A percentile compares a stretch with the other conserved stretches of the same genome.
These are phyloP conservation scores for Artibeus lituratus DNA, from an alignment of 2,797 vertebrate species.

Conservation along the genomic window DNA sequence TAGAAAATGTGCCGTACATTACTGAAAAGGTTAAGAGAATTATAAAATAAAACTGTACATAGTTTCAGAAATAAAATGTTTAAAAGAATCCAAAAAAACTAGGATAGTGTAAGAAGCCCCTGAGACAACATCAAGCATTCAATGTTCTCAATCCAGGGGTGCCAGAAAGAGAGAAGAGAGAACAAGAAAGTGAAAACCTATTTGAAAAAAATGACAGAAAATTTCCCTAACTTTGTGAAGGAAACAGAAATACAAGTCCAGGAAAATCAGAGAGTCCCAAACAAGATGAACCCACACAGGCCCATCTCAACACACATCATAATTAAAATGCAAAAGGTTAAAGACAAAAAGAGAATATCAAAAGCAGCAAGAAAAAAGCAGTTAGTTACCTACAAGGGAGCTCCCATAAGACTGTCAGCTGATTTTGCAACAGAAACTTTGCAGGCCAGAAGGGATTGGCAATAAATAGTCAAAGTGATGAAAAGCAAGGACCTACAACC, in stretches of 20 bases:
- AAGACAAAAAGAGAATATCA: neutral
- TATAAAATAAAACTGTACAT: constrained; percentile 4
- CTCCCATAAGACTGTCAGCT: neutral
- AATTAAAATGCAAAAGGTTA: neutral
- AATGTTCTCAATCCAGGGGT: neutral
- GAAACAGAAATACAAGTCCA: neutral
- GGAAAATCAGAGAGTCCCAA: neutral
- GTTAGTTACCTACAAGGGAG: neutral
- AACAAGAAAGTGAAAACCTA: neutral
- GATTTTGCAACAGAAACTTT: neutral
- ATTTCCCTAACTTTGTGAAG: neutral
- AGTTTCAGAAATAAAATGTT: neutral
- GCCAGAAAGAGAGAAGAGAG: neutral
- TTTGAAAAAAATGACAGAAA: neutral
- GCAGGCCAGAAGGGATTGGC: too few relatives aligned
- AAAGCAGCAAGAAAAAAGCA: neutral
- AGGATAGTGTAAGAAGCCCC: neutral
- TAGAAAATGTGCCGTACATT: neutral
- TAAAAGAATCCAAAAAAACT: neutral
- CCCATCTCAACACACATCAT: too few relatives aligned
- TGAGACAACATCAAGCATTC: neutral
- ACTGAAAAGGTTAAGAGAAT: constrained; percentile 9
- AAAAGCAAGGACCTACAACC: too few relatives aligned
- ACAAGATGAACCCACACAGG: neutral
- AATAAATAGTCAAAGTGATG: too few relatives aligned